phyloP scores from a whole-genome alignment of 2,888 invertebrate genomes.

The Caenorhabditis sulstoni region DNA sequence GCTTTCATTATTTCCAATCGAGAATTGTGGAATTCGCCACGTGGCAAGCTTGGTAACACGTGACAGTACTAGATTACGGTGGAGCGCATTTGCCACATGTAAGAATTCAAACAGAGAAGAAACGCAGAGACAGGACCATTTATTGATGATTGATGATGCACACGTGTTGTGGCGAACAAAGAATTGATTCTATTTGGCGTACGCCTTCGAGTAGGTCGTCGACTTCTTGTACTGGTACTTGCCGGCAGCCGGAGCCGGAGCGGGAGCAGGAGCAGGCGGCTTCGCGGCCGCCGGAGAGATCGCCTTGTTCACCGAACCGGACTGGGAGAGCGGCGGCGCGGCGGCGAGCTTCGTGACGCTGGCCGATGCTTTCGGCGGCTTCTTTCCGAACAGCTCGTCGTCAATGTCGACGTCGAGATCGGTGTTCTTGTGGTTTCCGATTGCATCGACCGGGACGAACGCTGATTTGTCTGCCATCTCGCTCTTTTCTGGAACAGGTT shows the following conservation, averaged over 20 bases:
- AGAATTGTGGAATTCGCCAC: no score
- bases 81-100: no score
- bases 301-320: constrained; percentile 16
- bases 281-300: constrained; percentile 22
- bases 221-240: constrained; percentile 58
- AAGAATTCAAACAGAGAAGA: no score
- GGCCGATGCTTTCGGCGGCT: constrained; percentile 43
- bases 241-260: background rate
- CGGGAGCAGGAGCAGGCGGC: constrained; percentile 24
- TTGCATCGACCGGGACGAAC: constrained; percentile 64
- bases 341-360: constrained; percentile 31
- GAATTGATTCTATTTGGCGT: constrained; percentile 44
- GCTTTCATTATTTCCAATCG: no score
- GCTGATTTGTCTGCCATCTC: constrained; percentile 65
- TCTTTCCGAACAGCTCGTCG: constrained; percentile 63
- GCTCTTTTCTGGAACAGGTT: constrained; percentile 42
- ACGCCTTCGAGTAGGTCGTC: constrained; percentile 47
- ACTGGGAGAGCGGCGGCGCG: constrained; percentile 39
- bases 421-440: constrained; percentile 58
- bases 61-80: no score
- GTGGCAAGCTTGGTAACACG: no score
- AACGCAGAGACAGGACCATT: no score
- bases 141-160: no score
- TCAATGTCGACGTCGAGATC: constrained; percentile 63
- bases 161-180: no score